Evolutionary conservation across 2,888 invertebrate genomes (phyloP).

Genomic region (Scrobipalpa atriplicella): DNA sequence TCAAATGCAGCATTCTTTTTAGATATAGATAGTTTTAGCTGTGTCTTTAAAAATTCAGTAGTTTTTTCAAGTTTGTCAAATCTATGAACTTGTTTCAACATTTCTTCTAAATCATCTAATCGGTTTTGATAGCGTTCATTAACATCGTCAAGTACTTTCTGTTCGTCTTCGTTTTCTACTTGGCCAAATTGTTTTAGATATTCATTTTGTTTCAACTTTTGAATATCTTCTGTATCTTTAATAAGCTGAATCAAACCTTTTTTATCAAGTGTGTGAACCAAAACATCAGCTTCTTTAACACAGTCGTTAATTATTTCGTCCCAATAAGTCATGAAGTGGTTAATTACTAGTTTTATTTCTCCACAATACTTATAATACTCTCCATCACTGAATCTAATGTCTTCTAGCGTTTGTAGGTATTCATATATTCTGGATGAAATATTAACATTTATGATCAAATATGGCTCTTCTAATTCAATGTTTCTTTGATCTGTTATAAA

Average conservation of each 20-base stretch:
- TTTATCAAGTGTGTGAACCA: not conserved
- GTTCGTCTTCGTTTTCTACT: not conserved
- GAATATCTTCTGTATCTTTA: not conserved
- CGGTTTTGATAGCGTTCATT: not conserved
- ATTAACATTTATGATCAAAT: not conserved
- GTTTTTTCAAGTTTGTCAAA: not conserved
- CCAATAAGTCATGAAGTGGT: constrained; percentile 12
- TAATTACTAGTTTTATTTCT: constrained; percentile 1
- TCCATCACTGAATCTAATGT: not conserved
- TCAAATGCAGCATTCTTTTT: constrained; percentile 12
- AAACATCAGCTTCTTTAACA: constrained; percentile 3
- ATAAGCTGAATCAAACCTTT: not conserved
- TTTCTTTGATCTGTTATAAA: not conserved
- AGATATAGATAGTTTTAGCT: not conserved
- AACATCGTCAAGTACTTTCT: not conserved
- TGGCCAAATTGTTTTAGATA: not conserved
- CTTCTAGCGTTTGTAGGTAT: not conserved
- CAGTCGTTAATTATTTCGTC: not conserved
- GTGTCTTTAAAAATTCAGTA: not conserved
- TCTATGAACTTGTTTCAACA: not conserved
- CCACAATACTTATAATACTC: constrained; percentile 14
- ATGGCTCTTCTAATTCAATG: not conserved
- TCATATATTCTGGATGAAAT: not conserved
- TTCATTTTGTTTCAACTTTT: not conserved
- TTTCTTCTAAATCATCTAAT: not conserved